Base-by-base conservation (phyloP, 2,888 invertebrate species). In the Drosophila mimetica region DNA sequence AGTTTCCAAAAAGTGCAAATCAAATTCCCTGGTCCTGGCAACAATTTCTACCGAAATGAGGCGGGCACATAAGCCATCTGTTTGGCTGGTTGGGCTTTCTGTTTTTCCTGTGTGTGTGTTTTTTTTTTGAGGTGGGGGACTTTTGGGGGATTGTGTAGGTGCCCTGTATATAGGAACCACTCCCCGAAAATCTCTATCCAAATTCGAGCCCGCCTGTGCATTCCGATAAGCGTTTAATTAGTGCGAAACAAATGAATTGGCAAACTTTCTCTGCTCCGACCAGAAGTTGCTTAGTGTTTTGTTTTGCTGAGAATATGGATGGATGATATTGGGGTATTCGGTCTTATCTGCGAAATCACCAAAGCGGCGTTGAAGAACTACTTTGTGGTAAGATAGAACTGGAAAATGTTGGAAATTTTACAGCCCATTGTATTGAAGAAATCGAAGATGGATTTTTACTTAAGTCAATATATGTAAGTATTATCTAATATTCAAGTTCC, bases 1-100 rank as follows among this genome's bases (percentile, higher is more conserved):
- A 57, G 51, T 59, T 71, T 77, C 70, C 73, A 73, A 80, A 86
- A 81, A 82, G 83, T 82, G 76, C 86, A 84, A 84, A 84, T 88
- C 84, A 86, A 84, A 84, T 88, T 82, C 82, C 66, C 34, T 71
- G 63, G 66, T 44, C 34, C 44, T 63, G 65, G 77, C 86, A 75
- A 77, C 79, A 79, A 82, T 74, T 87, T 77, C 71, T 65, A 80
- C 73, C 79, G 47, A 55, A 41, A 54, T 55, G 14, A 67, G 47
- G 41, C 30, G 9, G 25, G 22, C 16, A 65, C 28, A 61, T 28
- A 32, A 46, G 46, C 46, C 46, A 41, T 30, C 5, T 22, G 30
- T 47, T 28, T n/a, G 34, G 37, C 28, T 44, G 44, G 28, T 16
- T 16, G 28, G 14, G 14, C 1, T 16, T 11, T 39, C 28, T 13